phyloP scores from a whole-genome alignment of 2,797 vertebrate genomes.

The Clarias fuscus region DNA sequence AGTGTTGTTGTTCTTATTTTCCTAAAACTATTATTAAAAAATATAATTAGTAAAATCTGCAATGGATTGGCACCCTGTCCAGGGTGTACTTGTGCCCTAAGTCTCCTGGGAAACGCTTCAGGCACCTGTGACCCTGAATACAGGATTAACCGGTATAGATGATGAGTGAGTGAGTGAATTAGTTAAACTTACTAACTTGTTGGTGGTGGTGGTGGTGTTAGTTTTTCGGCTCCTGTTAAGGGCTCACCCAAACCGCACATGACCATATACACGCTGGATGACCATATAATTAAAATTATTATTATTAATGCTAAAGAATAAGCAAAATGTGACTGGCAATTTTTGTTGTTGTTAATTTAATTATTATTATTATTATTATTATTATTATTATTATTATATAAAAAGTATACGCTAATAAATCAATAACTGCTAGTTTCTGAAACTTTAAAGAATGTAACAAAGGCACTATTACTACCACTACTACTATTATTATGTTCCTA shows the following conservation, averaged over 20 bases:
- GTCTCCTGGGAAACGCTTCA: too few relatives aligned
- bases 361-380: conserved; percentile 3
- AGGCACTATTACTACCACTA: too few relatives aligned
- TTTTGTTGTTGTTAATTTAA: not conserved
- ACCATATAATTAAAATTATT: not conserved
- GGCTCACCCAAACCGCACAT: too few relatives aligned
- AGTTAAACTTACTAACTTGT: not conserved
- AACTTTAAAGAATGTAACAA: too few relatives aligned
- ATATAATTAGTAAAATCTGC: not conserved
- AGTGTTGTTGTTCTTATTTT: not conserved
- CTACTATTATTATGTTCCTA: too few relatives aligned
- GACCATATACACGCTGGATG: not conserved
- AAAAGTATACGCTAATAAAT: not conserved
- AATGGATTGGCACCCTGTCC: too few relatives aligned
- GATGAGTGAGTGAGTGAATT: too few relatives aligned
- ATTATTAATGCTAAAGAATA: not conserved
- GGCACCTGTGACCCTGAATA: too few relatives aligned
- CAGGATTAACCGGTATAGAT: too few relatives aligned
- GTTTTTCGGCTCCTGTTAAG: not conserved
- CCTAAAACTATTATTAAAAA: not conserved
- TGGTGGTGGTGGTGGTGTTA: not conserved
- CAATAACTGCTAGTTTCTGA: not conserved
- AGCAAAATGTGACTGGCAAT: too few relatives aligned
- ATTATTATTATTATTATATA: not conserved
- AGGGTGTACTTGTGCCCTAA: too few relatives aligned